Evolutionary conservation across 2,888 invertebrate genomes (phyloP), one percentile per base, ranked within the genome.

Genomic region (Drosophila kuntzei): DNA sequence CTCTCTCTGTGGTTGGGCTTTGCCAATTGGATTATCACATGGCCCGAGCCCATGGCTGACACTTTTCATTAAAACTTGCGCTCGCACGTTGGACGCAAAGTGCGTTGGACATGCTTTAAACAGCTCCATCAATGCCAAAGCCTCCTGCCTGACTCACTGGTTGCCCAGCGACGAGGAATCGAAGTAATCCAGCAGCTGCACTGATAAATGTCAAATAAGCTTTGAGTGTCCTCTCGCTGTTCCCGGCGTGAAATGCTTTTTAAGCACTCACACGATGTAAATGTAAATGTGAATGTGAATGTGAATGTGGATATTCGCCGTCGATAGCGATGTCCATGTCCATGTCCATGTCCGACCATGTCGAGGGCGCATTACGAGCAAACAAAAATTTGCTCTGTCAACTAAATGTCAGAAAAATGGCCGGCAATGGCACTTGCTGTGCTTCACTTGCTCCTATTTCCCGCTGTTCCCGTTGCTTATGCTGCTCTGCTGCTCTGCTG

Each of bases 351-450:
- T 61, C 66, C 50, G 60, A 49, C 71, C 65, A 55, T 68, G 80
- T 83, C 69, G 75, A 77, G 76, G 64, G 69, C 75, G 72, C 79
- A 85, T 82, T 80, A 79, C 80, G 76, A 72, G 79, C 86, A 86
- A 80, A 85, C 82, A 83, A 82, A 84, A 86, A 75, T 86, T 76
- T 80, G 80, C 80, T 80, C 80, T 87, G 85, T 87, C 85, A 87
- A 87, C 84, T 86, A 86, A 86, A 86, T 84, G 85, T 86, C 85
- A 86, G 85, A 80, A 86, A 86, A 86, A 87, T 87, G 80, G 79
- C 70, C 66, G 76, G 76, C 77, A 73, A 55, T 76, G 70, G 69
- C 57, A 55, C 59, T 59, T 55, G 61, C 71, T 62, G 70, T 59
- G 62, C 58, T 67, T 37, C 66, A 44, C 34, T 27, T 47, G 49